Evolutionary conservation across 53 echinoderm and acorn worm genomes (phyloP), one percentile per base, ranked within the genome.

Genomic region (Temnopleurus reevesii): DNA sequence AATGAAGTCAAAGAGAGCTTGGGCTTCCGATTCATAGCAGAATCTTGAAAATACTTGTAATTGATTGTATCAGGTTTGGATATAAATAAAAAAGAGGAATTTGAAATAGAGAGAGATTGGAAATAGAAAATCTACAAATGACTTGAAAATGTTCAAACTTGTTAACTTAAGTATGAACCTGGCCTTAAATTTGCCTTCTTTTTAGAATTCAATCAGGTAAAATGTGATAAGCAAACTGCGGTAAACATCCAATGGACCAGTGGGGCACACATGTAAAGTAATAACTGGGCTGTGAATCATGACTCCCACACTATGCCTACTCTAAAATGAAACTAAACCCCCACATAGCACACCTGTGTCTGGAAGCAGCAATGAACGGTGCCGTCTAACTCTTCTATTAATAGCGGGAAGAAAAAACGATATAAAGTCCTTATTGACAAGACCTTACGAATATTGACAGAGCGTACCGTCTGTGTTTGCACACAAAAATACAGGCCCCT

Each of bases 391-490:
- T 71, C 38, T 31, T 21, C 41, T 71, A 36, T 41, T 71, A 71
- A 71, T 47, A 79, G 79, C 45, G 79, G 30, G 79, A 79, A 79
- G 4, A 49, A 79, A 49, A 79, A 47, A 38, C 29, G 79, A 47
- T 47, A 79, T 47, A 79, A 79, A 79, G 49, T 79, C 83, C 83
- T 35, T 83, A 55, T 83, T 83, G 83, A 83, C 83, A 54, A 53
- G 55, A 55, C 83, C 83, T 55, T 53, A 33, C 55, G 10, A 9
- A 5, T 83, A 83, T 83, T 83, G 83, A 83, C 83, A 83, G 18
- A 55, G 54, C 21, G 57, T 53, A 35, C 83, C 34, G 83, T 83
- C 83, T 83, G 83, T 83, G 83, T 83, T 83, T 83, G 56, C 57
- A 26, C 36, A 34, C 19, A 7, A 30, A 46, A 47, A 46, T 80